phyloP scores from a whole-genome alignment of 2,888 invertebrate genomes.

The Caenorhabditis sp. region DNA sequence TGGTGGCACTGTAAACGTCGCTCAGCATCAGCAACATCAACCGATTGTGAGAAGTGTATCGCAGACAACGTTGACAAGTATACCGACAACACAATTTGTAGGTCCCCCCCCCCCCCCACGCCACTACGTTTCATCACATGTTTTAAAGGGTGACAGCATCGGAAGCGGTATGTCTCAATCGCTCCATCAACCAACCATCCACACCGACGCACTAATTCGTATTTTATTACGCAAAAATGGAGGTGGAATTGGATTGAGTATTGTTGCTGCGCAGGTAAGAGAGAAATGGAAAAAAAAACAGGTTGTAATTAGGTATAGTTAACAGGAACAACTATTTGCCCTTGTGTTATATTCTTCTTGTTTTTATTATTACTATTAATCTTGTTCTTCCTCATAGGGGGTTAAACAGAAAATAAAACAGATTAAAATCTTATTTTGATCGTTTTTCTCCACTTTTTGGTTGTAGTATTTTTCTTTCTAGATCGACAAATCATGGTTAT shows the following conservation, averaged over 20 bases:
- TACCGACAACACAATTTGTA: constrained; percentile 48
- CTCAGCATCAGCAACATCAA: constrained; percentile 10
- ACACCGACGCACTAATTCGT: constrained; percentile 28
- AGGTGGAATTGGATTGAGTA: constrained; percentile 95
- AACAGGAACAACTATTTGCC: not conserved
- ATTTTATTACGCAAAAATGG: constrained; percentile 81
- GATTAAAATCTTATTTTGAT: not conserved
- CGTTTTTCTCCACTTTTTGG: not conserved
- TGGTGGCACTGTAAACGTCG: not conserved
- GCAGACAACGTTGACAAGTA: constrained; percentile 49
- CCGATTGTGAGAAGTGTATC: constrained; percentile 50
- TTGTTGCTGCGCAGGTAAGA: constrained; percentile 91
- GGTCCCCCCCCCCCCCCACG: too few species aligned
- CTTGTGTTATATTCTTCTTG: too few species aligned
- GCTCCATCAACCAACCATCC: not conserved
- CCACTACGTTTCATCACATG: too few species aligned
- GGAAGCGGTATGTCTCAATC: constrained; percentile 28
- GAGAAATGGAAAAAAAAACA: not conserved
- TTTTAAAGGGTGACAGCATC: constrained; percentile 46
- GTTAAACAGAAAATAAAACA: not conserved
- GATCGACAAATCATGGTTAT: not conserved
- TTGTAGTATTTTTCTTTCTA: not conserved
- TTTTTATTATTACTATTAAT: not conserved
- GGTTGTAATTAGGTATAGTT: not conserved
- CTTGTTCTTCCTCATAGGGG: not conserved